Evolutionary conservation across 2,888 invertebrate genomes (phyloP), one percentile per base, ranked within the genome.

Genomic region (Alloplasta piceator): DNA sequence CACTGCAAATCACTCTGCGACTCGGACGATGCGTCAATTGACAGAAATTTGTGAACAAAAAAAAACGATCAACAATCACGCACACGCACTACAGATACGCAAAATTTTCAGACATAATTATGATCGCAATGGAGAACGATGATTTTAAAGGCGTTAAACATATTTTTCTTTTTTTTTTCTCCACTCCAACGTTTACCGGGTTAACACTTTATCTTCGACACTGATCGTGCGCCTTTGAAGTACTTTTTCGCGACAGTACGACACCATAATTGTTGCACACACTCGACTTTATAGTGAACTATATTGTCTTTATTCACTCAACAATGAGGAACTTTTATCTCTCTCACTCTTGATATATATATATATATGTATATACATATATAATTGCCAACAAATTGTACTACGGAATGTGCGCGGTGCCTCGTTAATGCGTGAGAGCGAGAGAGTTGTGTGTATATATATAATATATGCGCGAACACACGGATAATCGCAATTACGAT

Each of bases 71-170:
- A 26, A 26, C 26, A 26, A 16, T 52, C 12, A 52, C 48, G 50
- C 60, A n/a, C 48, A 66, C 26, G 46, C 63, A 63, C 16, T 16
- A 26, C 26, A 26, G 26, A 41, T 66, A 66, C 67, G 60, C 26
- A 41, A 39, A 66, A 60, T 50, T 60, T 46, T 67, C 75, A 67
- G 60, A 67, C 67, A 60, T 67, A 26, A 26, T 26, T 75, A 58
- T 48, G 26, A 67, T 75, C 58, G 41, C 43, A 60, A 66, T 56
- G 26, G 36, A 66, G 16, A 36, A 71, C 56, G 60, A 61, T 67
- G 55, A 78, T 71, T 75, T 71, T 78, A 43, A 60, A 73, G 50
- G 63, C 71, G 66, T 66, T 64, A 43, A 63, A 66, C 81, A 81
- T 81, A 66, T 78, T 77, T 39, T n/a, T 48, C 41, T 61, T 26